A percentile compares a stretch with the other conserved stretches of the same genome.
phyloP scores from a whole-genome alignment of 1,140 invertebrate genomes.

The Helicoverpa zea region DNA sequence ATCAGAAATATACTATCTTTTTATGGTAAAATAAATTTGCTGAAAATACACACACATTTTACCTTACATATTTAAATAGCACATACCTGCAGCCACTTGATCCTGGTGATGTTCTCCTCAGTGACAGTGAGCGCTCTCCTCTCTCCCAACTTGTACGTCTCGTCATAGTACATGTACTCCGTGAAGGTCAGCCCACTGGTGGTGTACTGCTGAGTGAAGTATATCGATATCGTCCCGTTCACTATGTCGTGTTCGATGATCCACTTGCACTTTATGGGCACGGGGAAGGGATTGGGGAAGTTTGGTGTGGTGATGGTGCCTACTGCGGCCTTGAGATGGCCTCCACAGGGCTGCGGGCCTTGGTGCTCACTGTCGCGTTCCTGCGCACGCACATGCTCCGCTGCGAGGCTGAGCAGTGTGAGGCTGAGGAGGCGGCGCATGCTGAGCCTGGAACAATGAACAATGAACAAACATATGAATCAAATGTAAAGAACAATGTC shows the following conservation, averaged over 20 bases:
- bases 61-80: neutral
- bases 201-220: slow-evolving; percentile 95
- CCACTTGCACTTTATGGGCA: slow-evolving; percentile 95
- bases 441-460: slow-evolving; percentile 75
- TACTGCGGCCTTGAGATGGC: slow-evolving; percentile 87
- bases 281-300: slow-evolving; percentile 92
- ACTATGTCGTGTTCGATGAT: slow-evolving; percentile 92
- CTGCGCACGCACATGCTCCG: slow-evolving; percentile 63
- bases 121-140: slow-evolving; percentile 89
- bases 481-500: neutral
- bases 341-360: slow-evolving; percentile 87
- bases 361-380: slow-evolving; percentile 71
- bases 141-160: slow-evolving; percentile 89
- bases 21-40: too few species aligned
- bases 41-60: neutral
- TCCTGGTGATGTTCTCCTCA: slow-evolving; percentile 90
- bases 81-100: slow-evolving; percentile 88
- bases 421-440: slow-evolving; percentile 71
- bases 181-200: slow-evolving; percentile 93
- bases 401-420: slow-evolving; percentile 68
- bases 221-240: slow-evolving; percentile 92
- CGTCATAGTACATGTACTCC: slow-evolving; percentile 94
- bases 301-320: slow-evolving; percentile 93
- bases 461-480: neutral
- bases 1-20: too few species aligned